phyloP scores from a whole-genome alignment of 2,113 vertebrate species.

The Spea multiplicata region DNA sequence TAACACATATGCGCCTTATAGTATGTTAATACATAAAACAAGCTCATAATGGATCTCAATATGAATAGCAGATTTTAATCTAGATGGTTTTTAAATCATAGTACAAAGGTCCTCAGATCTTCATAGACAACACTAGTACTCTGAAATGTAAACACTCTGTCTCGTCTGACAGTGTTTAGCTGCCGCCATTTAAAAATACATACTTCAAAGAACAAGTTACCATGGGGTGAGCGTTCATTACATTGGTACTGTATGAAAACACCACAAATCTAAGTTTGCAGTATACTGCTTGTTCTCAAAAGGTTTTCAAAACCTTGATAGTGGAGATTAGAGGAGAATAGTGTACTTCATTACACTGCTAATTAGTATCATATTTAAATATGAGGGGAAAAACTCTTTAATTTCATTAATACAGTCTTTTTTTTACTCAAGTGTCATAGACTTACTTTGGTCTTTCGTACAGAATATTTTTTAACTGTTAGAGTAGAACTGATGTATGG shows the following conservation, averaged over 20 bases:
- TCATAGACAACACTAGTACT: constrained; percentile 6
- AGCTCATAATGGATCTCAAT: too few relatives aligned
- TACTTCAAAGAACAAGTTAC: constrained; percentile 43
- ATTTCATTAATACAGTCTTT: constrained; percentile 47
- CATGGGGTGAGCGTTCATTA: constrained; percentile 53
- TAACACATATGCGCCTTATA: too few relatives aligned
- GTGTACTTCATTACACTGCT: constrained; percentile 40
- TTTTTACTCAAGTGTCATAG: constrained; percentile 46
- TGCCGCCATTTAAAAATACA: constrained; percentile 48
- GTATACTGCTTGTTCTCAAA: constrained; percentile 43
- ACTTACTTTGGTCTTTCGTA: constrained; percentile 51
- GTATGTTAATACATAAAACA: too few relatives aligned
- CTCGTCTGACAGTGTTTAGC: constrained; percentile 49
- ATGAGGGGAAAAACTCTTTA: constrained; percentile 49
- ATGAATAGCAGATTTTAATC: too few relatives aligned
- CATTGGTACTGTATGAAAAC: constrained; percentile 49
- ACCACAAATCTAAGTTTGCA: constrained; percentile 24
- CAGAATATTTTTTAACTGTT: constrained; percentile 40
- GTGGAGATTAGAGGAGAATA: constrained; percentile 45
- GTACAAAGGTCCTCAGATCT: too few relatives aligned
- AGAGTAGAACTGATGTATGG: too few relatives aligned
- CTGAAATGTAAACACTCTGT: constrained; percentile 46
- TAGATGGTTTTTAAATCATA: too few relatives aligned
- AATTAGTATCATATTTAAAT: constrained; percentile 57
- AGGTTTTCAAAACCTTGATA: constrained; percentile 41